A percentile compares a stretch with the other conserved stretches of the same genome.
Conservation (phyloP, 2,888 invertebrate species). For the Lepidochitona cinerea region DNA sequence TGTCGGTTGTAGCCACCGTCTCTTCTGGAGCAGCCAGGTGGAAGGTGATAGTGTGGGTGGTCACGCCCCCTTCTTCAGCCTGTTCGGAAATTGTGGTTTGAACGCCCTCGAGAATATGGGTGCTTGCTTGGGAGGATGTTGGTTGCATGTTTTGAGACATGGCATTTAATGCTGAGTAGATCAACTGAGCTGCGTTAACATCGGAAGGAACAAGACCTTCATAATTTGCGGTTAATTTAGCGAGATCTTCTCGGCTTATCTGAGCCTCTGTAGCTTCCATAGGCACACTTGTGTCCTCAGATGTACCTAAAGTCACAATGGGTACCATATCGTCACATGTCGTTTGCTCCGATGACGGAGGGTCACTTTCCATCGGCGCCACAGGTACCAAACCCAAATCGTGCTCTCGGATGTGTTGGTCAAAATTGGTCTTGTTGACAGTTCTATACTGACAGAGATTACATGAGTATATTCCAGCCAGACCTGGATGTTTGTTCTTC, state of each 20-base stretch:
- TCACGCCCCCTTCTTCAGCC: constrained; percentile 38
- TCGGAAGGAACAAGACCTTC: constrained; percentile 47
- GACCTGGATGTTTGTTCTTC: constrained; percentile 82
- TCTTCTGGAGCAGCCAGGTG: constrained; percentile 36
- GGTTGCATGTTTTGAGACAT: constrained; percentile 42
- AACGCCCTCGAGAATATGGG: constrained; percentile 32
- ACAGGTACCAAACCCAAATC: constrained; percentile 67
- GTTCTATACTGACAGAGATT: constrained; percentile 70
- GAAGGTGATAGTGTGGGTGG: constrained; percentile 54
- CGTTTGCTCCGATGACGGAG: no score
- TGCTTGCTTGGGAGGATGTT: constrained; percentile 26
- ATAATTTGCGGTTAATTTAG: constrained; percentile 38
- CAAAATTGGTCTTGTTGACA: constrained; percentile 78
- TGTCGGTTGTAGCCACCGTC: neutral
- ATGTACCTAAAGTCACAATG: neutral
- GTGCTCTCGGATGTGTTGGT: constrained; percentile 75
- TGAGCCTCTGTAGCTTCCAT: constrained; percentile 48
- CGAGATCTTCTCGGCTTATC: constrained; percentile 53
- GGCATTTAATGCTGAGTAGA: constrained; percentile 55
- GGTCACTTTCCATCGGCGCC: neutral
- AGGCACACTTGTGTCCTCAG: constrained; percentile 33
- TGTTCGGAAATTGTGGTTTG: constrained; percentile 28
- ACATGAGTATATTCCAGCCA: constrained; percentile 62
- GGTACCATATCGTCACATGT: neutral
- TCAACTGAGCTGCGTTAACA: constrained; percentile 50